These are phyloP conservation scores for Melanotaenia pygmaea DNA, from an alignment of 2,797 vertebrate species.

Conservation along the genomic window DNA sequence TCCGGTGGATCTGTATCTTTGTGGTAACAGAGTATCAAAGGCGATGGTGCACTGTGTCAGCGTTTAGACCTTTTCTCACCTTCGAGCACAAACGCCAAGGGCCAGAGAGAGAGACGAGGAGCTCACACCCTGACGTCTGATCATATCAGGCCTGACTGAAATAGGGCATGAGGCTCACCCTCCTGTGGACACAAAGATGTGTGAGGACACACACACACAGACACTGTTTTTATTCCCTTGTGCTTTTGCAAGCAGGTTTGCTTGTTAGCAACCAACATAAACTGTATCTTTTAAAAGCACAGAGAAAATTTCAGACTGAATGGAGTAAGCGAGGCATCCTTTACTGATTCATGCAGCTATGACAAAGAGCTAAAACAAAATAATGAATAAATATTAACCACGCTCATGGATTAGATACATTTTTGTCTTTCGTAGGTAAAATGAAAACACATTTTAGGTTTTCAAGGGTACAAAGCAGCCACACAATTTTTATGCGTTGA, in stretches of 20 bases:
- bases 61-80: constrained; percentile 77
- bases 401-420: not conserved
- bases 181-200: constrained; percentile 62
- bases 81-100: constrained; percentile 62
- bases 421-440: not conserved
- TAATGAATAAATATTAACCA: not conserved
- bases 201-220: constrained; percentile 27
- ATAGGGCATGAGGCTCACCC: constrained; percentile 71
- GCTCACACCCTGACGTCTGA: constrained; percentile 73
- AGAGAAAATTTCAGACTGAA: constrained; percentile 1
- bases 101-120: constrained; percentile 56
- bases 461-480: not conserved
- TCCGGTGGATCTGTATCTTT: constrained; percentile 52
- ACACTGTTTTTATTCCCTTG: constrained; percentile 30
- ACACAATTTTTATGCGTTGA: not conserved
- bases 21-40: constrained; percentile 59
- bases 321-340: not conserved
- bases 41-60: constrained; percentile 62
- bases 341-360: constrained; percentile 11
- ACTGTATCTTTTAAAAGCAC: not conserved
- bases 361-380: constrained; percentile 8
- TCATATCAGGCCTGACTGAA: constrained; percentile 78
- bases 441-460: not conserved
- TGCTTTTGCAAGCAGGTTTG: constrained; percentile 36
- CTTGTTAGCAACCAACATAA: constrained; percentile 37